Evolutionary conservation across 2,113 vertebrate genomes (phyloP).

Genomic region (Corvus moneduloides): DNA sequence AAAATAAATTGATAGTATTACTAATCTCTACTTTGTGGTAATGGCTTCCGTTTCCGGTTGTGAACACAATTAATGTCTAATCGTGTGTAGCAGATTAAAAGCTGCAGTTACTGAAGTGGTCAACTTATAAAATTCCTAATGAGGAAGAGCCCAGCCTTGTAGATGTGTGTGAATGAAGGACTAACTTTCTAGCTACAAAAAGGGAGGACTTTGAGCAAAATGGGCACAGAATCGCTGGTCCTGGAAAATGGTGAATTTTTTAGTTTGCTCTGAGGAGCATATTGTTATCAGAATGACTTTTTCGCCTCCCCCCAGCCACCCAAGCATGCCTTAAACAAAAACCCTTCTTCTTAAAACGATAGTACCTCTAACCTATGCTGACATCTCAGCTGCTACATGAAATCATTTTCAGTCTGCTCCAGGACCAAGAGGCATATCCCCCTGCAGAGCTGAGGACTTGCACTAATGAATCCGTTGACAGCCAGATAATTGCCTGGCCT

Average conservation of each 20-base stretch:
- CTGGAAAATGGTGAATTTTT: not conserved
- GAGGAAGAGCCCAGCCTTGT: not conserved
- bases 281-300: not conserved
- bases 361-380: not conserved
- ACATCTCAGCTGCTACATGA: not conserved
- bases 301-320: not conserved
- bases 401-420: not conserved
- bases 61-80: not conserved
- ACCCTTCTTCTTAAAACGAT: not conserved
- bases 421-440: not conserved
- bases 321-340: not conserved
- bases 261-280: not conserved
- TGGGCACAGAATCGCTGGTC: not conserved
- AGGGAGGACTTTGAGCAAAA: not conserved
- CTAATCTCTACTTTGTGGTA: not conserved
- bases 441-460: fast-evolving
- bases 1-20: constrained; percentile 24
- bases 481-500: not conserved
- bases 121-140: not conserved
- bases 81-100: not conserved
- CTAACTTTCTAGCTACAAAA: not conserved
- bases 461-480: not conserved
- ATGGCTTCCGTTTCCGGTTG: not conserved
- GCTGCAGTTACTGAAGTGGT: not conserved
- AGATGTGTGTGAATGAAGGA: not conserved